Conservation (phyloP, 37 sponge, comb jelly and placozoan genomes). For the Eunapius fragilis region DNA sequence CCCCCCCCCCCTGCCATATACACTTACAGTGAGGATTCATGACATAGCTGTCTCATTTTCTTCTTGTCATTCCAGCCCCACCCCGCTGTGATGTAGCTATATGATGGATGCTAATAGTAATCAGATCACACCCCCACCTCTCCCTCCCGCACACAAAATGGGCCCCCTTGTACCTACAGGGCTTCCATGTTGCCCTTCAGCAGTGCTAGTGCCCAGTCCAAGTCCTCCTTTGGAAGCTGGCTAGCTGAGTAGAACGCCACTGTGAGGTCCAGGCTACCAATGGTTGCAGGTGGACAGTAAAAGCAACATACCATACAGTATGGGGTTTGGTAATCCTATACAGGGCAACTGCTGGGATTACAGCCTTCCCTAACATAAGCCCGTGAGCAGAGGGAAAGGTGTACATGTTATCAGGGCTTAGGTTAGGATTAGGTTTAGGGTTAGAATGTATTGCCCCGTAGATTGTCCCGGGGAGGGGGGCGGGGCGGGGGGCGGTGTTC, state of each 20-base stretch:
- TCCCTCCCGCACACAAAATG: no score
- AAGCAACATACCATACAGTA: background rate
- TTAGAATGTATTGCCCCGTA: no score
- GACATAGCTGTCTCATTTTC: constrained; percentile 71
- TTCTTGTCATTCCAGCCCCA: constrained; percentile 84
- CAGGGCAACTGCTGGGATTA: no score
- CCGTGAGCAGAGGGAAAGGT: no score
- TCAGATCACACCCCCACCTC: no score
- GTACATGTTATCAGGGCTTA: no score
- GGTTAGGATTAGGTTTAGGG: no score
- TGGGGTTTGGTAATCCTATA: no score
- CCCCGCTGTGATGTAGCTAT: constrained; percentile 68
- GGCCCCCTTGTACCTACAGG: constrained; percentile 54
- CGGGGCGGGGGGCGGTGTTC: no score
- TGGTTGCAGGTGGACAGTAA: background rate
- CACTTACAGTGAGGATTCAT: constrained; percentile 64
- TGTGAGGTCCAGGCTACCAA: constrained; percentile 27
- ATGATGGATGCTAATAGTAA: background rate
- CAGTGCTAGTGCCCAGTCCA: constrained; percentile 72
- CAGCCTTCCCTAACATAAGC: no score
- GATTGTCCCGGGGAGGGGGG: no score
- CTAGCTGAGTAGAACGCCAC: constrained; percentile 20
- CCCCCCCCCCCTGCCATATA: background rate
- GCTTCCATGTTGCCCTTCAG: constrained; percentile 62
- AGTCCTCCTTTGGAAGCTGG: constrained; percentile 45